These are phyloP conservation scores for Omphaloscelis lunosa DNA, from an alignment of 2,888 invertebrate species.

Conservation along the genomic window DNA sequence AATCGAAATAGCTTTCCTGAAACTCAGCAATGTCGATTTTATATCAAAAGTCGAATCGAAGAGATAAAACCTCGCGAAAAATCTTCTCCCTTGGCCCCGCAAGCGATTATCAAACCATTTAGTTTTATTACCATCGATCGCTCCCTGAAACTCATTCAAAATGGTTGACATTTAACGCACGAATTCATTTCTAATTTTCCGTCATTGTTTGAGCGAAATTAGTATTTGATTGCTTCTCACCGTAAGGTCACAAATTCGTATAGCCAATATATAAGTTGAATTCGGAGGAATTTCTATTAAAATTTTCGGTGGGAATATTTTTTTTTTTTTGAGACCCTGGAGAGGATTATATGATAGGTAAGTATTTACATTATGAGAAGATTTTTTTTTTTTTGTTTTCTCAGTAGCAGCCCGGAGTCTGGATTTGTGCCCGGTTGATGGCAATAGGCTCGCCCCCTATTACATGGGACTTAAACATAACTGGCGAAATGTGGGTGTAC, in stretches of 20 bases:
- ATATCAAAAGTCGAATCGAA: conserved; percentile 68
- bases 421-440: too few relatives aligned
- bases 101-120: conserved; percentile 74
- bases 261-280: conserved; percentile 58
- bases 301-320: conserved; percentile 44
- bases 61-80: conserved; percentile 66
- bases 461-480: too few relatives aligned
- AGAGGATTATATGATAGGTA: conserved; percentile 9
- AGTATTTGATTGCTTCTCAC: conserved; percentile 82
- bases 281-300: conserved; percentile 50
- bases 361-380: conserved; percentile 13
- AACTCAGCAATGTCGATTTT: conserved; percentile 69
- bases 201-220: conserved; percentile 84
- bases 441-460: too few relatives aligned
- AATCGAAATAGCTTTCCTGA: conserved; percentile 66
- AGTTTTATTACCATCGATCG: conserved; percentile 73
- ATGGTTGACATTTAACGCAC: conserved; percentile 81
- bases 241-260: conserved; percentile 50
- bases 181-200: conserved; percentile 85
- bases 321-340: conserved; percentile 40
- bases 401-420: too few relatives aligned
- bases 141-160: conserved; percentile 68
- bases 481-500: too few relatives aligned
- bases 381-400: too few relatives aligned
- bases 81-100: conserved; percentile 60